Evolutionary conservation across 23 tunicate genomes (phyloP), one percentile per base, ranked within the genome.

Genomic region (Phallusia fumigata): DNA sequence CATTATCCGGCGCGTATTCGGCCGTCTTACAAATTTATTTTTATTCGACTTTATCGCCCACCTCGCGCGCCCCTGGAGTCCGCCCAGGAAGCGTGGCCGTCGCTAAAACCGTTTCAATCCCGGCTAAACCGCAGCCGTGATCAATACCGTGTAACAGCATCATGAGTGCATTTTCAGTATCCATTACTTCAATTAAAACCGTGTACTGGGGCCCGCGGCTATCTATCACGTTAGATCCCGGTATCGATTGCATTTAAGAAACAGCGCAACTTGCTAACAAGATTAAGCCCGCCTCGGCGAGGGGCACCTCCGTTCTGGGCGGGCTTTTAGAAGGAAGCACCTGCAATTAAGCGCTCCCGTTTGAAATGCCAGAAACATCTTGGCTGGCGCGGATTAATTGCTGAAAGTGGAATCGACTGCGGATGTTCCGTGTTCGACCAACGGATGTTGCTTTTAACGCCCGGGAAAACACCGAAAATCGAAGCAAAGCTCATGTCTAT

Each of bases 141-240:
- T 79, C 83, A 79, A 79, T 79, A 79, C 52, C 31, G 30, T 79
- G 83, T 79, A 79, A 79, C 83, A 79, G 52, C 72, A 79, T 79
- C 83, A 33, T 79, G 73, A 79, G 83, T 52, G 83, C 83, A 79
- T 79, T 79, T 79, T 79, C 83, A 73, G 73, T 52, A 79, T 79
- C 83, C 83, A 79, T 79, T 79, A 79, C 83, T 53, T 52, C 83
- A 79, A 79, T 79, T 79, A 79, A 79, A 79, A 52, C 73, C 83
- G 44, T 79, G 83, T 79, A 52, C 32, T 19, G 32, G 73, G 35
- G 44, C 83, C 72, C 52, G 83, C 83, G 83, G 83, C 83, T 31
- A 79, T 53, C 72, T 53, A 79, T 52, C 72, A 79, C 72, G 72
- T 79, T 79, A 79, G 28, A 74, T 35, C 44, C 73, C 31, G 31